Base-by-base conservation (phyloP, 1,140 invertebrate genomes). In the Eciton burchellii region DNA sequence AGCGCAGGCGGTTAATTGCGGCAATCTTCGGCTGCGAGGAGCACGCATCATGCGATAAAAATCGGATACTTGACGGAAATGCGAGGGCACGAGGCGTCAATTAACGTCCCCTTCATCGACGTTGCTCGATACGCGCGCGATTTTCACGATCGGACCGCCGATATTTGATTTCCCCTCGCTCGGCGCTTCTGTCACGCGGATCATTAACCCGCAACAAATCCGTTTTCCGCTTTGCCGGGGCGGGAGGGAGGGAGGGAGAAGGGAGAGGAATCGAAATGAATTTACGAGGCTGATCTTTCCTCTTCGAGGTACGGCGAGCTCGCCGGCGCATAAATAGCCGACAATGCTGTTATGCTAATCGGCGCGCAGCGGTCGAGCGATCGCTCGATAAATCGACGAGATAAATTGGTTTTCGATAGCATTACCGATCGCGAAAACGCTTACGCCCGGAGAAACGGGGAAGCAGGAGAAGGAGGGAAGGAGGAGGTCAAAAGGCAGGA, bases 351-450 rank as follows among this genome's bases (percentile, higher is more conserved):
- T 72, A 45, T 52, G 29, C 56, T 26, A 76, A 73, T 72, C 57
- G 3, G 2, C 43, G n/a, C 24, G 14, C 54, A 57, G 12, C n/a
- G n/a, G 41, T 35, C 62, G 19, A 19, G 12, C 77, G 19, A 81
- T 81, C 77, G 77, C 57, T 29, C 65, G 49, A 84, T 72, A 82
- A 66, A 70, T 84, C 35, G 45, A 49, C 29, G 26, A 84, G 65
- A 66, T 84, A 66, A 84, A 84, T 86, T 63, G 84, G 57, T 84
- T 47, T 57, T 81, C 82, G 62, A 81, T 73, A 43, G 35, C 54
- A 87, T 87, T 82, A 70, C 56, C 63, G 59, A 35, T 35, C 19
- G 21, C 14, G 57, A 76, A 35, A 70, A 70, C n/a, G 47, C 63
- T 71, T 65, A 66, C 59, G 56, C 26, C 21, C 29, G 35, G 5